phyloP scores from a whole-genome alignment of 2,113 vertebrate genomes.

The Diadophis punctatus region DNA sequence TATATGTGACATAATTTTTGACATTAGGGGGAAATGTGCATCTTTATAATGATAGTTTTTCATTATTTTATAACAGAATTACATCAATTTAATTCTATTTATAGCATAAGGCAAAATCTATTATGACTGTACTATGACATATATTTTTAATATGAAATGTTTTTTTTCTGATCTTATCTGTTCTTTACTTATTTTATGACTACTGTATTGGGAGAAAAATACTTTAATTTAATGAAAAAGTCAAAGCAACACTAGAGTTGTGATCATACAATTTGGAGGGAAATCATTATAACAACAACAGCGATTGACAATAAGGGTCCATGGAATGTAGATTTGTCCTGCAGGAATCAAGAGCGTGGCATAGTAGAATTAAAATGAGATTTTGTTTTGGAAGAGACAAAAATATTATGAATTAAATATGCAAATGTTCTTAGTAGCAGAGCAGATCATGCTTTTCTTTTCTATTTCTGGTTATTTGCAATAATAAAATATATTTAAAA shows the following conservation, averaged over 20 bases:
- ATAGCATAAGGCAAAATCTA: background rate
- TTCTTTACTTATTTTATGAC: background rate
- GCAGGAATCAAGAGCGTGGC: background rate
- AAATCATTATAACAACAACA: background rate
- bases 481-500: slow-evolving; percentile 5
- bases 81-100: background rate
- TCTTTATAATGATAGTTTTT: background rate
- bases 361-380: slow-evolving; percentile 6
- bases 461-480: background rate
- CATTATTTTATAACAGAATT: background rate
- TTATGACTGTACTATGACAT: background rate
- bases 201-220: background rate
- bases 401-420: background rate
- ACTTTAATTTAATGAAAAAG: background rate
- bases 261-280: background rate
- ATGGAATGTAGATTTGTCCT: background rate
- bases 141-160: background rate
- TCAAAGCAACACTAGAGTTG: background rate
- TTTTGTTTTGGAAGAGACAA: slow-evolving; percentile 14
- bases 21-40: background rate
- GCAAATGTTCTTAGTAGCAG: background rate
- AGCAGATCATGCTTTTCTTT: slow-evolving; percentile 4
- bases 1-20: background rate
- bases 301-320: background rate
- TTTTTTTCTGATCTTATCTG: no score